Evolutionary conservation across 2,888 invertebrate species (phyloP).

Genomic region (Xanthostigma xanthostigma): DNA sequence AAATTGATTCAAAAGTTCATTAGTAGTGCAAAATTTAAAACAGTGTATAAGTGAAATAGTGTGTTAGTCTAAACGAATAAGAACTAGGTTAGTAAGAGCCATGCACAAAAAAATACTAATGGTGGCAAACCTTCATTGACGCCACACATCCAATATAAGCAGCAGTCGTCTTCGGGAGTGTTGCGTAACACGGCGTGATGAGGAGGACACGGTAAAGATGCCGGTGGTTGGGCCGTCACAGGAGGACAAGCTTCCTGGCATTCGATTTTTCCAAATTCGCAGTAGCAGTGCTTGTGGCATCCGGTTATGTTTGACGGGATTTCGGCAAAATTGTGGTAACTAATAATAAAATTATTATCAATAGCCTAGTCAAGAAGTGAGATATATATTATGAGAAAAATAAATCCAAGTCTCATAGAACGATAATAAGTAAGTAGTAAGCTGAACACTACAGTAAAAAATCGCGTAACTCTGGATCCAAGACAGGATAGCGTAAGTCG

Average conservation of each 20-base stretch:
- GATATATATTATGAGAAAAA: too few relatives aligned
- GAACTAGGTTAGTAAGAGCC: too few relatives aligned
- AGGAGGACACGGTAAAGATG: constrained; percentile 54
- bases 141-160: constrained; percentile 60
- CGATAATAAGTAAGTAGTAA: too few relatives aligned
- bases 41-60: too few relatives aligned
- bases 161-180: constrained; percentile 65
- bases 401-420: too few relatives aligned
- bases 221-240: constrained; percentile 59
- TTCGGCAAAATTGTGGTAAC: constrained; percentile 64
- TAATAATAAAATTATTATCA: constrained; percentile 16
- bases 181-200: constrained; percentile 49
- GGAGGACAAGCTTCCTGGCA: constrained; percentile 72
- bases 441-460: too few relatives aligned
- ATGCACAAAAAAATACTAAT: too few relatives aligned
- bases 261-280: constrained; percentile 74
- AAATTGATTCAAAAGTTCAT: too few relatives aligned
- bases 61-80: too few relatives aligned
- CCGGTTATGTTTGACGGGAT: constrained; percentile 67
- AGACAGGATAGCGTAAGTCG: too few relatives aligned
- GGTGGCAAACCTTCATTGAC: constrained; percentile 20
- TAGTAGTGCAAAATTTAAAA: too few relatives aligned
- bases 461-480: too few relatives aligned
- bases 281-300: constrained; percentile 74
- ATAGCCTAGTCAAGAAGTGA: neutral